A percentile compares a stretch with the other conserved stretches of the same genome.
These are phyloP conservation scores for Sinella curviseta DNA, from an alignment of 1,140 invertebrate species.

Conservation along the genomic window DNA sequence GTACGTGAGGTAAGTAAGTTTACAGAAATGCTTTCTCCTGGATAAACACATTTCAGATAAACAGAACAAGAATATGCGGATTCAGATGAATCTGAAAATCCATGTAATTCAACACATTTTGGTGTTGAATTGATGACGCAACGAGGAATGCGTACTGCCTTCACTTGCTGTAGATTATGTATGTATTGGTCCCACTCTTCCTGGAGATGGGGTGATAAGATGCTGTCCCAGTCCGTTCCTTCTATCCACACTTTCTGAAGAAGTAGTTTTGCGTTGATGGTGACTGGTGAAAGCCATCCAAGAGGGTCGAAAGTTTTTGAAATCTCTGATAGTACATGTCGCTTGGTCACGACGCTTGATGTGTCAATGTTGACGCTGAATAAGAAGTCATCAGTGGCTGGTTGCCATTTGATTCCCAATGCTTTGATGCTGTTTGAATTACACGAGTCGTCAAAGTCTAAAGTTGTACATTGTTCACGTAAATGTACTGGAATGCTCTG, in stretches of 20 bases:
- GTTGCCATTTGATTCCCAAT: slow-evolving; percentile 42
- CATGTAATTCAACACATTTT: slow-evolving; percentile 44
- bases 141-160: neutral
- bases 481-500: slow-evolving; percentile 9
- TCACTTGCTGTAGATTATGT: neutral
- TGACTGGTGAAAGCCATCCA: slow-evolving; percentile 53
- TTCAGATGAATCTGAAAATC: slow-evolving; percentile 52
- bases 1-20: neutral
- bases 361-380: neutral
- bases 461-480: neutral
- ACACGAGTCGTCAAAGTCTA: neutral
- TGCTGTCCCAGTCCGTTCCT: neutral
- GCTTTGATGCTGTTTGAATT: neutral
- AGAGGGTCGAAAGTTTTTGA: slow-evolving; percentile 54
- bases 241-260: slow-evolving; percentile 53
- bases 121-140: neutral
- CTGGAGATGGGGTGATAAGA: neutral
- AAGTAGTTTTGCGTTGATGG: slow-evolving; percentile 53
- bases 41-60: slow-evolving; percentile 31
- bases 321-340: slow-evolving; percentile 49
- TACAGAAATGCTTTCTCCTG: neutral
- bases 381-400: slow-evolving; percentile 25
- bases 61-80: slow-evolving; percentile 49
- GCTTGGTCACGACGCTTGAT: slow-evolving; percentile 39
- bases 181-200: neutral